A percentile compares a stretch with the other conserved stretches of the same genome.
Evolutionary conservation across 2,113 vertebrate species (phyloP).

Genomic region (Tragelaphus buxtoni): DNA sequence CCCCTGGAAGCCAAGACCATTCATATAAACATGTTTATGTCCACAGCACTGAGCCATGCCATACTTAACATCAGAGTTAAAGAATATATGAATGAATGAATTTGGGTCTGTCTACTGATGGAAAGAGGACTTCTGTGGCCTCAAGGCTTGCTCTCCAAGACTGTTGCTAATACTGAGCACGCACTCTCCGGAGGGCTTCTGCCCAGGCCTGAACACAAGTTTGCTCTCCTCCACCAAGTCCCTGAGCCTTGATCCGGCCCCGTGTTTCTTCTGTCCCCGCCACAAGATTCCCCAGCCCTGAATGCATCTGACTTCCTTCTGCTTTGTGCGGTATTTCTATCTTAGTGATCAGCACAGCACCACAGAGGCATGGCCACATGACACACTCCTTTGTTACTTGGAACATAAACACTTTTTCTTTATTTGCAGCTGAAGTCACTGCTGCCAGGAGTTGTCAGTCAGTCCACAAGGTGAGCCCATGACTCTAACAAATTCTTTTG

Average conservation of each 20-base stretch:
- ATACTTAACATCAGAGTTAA: neutral
- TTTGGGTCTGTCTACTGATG: neutral
- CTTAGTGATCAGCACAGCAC: neutral
- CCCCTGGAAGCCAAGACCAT: neutral
- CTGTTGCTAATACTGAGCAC: neutral
- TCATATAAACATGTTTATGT: neutral
- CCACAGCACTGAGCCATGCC: neutral
- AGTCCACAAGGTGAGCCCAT: neutral
- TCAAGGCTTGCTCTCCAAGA: neutral
- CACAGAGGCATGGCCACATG: neutral
- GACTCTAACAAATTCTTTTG: constrained; percentile 27
- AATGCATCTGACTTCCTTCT: neutral
- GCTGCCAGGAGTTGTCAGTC: neutral
- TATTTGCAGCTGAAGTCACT: constrained; percentile 30
- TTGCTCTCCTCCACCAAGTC: neutral
- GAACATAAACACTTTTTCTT: neutral
- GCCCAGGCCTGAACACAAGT: neutral
- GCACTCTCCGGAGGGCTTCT: neutral
- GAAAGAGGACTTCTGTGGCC: neutral
- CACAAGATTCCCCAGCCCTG: neutral
- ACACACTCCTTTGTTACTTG: neutral
- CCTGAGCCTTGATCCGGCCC: neutral
- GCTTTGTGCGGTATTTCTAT: neutral
- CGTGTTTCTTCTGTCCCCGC: neutral
- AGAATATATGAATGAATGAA: neutral